phyloP scores from a whole-genome alignment of 2,888 invertebrate genomes.

The Norana najaformis region DNA sequence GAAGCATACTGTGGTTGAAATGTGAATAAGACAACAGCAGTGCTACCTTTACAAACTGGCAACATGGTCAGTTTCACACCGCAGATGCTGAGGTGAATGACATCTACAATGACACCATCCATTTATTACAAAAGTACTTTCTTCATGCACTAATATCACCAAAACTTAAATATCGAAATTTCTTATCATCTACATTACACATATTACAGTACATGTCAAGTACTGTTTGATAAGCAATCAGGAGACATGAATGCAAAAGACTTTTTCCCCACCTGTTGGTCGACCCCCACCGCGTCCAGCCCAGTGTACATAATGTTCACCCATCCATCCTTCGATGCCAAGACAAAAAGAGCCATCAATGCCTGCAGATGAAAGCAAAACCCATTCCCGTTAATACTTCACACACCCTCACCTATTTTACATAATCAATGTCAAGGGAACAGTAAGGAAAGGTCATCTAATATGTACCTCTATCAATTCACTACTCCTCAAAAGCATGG shows the following conservation, averaged over 20 bases:
- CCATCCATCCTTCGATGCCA: slow-evolving; percentile 99
- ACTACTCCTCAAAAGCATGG: no score
- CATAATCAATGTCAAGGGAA: neutral
- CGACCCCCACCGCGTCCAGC: slow-evolving; percentile 95
- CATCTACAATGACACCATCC: no score
- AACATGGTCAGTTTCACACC: no score
- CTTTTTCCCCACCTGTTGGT: slow-evolving; percentile 76
- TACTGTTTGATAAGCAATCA: neutral
- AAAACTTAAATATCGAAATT: no score
- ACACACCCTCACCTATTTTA: neutral
- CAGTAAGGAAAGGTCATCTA: neutral
- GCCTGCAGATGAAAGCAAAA: slow-evolving; percentile 66
- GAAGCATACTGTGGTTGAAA: no score
- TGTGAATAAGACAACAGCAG: no score
- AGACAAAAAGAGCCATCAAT: slow-evolving; percentile 95
- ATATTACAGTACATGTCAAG: neutral
- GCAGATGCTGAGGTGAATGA: no score
- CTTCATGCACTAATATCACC: no score
- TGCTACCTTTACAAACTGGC: no score
- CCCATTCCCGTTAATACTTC: neutral
- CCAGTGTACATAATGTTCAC: slow-evolving; percentile 99
- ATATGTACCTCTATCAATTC: neutral
- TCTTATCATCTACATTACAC: no score
- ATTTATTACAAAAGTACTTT: no score
- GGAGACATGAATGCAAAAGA: neutral